Percentiles rank a stretch among this genome's conserved stretches.
Conservation (phyloP, 2,113 vertebrate species). For the Trogon melanurus region DNA sequence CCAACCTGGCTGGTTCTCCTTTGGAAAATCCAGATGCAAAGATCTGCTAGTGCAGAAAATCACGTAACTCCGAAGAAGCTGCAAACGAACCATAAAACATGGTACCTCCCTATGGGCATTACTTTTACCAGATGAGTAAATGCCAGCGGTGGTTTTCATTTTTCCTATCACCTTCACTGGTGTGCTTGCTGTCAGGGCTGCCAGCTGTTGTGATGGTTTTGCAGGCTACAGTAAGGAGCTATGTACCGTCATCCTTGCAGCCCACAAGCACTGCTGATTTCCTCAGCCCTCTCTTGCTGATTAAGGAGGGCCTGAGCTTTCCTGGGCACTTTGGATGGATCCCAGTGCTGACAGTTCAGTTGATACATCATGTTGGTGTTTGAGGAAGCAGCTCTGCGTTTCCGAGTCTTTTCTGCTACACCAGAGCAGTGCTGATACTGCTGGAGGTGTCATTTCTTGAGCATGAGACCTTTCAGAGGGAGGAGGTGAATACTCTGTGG, state of each 20-base stretch:
- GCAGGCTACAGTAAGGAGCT: not conserved
- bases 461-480: not conserved
- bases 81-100: not conserved
- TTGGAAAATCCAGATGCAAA: not conserved
- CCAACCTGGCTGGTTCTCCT: not conserved
- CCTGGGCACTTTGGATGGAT: not conserved
- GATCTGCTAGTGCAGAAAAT: not conserved
- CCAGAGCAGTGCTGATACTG: not conserved
- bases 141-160: not conserved
- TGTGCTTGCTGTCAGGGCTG: not conserved
- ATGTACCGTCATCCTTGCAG: not conserved
- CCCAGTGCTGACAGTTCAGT: not conserved
- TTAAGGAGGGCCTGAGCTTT: not conserved
- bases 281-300: not conserved
- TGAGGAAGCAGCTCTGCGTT: not conserved
- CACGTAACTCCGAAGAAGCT: not conserved
- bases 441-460: not conserved
- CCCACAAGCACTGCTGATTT: not conserved
- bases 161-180: not conserved
- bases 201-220: not conserved
- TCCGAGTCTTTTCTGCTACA: not conserved
- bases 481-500: not conserved
- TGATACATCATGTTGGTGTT: not conserved
- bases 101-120: not conserved
- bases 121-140: not conserved